Base-by-base conservation (phyloP, 2,797 vertebrate species). In the Aulostomus chinensis region DNA sequence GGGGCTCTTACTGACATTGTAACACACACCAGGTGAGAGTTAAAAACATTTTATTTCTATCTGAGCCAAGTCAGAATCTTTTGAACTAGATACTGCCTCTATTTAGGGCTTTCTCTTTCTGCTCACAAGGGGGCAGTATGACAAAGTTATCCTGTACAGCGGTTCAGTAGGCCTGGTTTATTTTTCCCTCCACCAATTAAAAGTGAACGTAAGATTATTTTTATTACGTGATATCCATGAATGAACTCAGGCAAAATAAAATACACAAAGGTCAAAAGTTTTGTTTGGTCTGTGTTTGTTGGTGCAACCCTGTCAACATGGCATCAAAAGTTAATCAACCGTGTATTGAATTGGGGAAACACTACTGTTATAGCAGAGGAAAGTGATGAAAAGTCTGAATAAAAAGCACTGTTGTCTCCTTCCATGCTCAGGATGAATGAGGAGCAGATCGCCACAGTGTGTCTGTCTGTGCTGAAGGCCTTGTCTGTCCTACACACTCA, bases 1-100 rank as follows among this genome's bases (percentile, higher is more conserved):
- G 96, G 96, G 0, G 96, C 96, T 1, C 83, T 98, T 51, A 98
- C 96, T 0, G 95, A 98, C 84, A 98, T 98, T 0, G 96, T 98
- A 59, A 98, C 95, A 1, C 95, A 98, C 80, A 97, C 96, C 54
- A 94, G 96, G 95, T 94, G 68, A 50, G 54, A 42, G 2, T 24
- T 2, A 20, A 11, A 28, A 39, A 15, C n/a, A 0, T 4, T 14
- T 22, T 7, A 2, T 24, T 24, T 25, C 13, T 8, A 0, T 24
- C 8, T 24, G 5, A n/a, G 9, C 1, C 7, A 43, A 7, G 2
- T 30, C 5, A 8, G 1, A 13, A n/a, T n/a, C n/a, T n/a, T n/a
- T n/a, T n/a, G n/a, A n/a, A n/a, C n/a, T n/a, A n/a, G n/a, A n/a
- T n/a, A 24, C 22, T 24, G 4, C 22, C 22, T 8, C 22, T n/a